Conservation (phyloP, 2,113 vertebrate genomes). For the Chlorocebus sabaeus region DNA sequence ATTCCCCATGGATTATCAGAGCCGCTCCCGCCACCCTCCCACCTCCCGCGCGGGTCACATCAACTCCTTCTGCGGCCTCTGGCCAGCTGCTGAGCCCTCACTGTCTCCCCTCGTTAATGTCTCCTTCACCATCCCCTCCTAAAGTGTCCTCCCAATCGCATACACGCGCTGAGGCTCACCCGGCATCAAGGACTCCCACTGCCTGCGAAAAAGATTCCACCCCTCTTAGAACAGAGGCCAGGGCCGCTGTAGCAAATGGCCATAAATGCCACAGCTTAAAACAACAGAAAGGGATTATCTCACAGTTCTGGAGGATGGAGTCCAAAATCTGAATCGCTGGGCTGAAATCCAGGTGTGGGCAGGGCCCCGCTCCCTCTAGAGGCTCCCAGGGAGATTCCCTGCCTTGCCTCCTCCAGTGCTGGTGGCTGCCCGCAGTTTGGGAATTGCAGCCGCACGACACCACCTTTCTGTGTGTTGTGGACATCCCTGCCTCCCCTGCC, state of each 20-base stretch:
- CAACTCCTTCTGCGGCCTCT: background rate
- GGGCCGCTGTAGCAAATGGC: background rate
- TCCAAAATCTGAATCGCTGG: background rate
- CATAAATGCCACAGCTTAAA: no score
- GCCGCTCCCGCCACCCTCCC: accelerated
- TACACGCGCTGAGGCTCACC: accelerated
- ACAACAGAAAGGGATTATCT: background rate
- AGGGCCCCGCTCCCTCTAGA: background rate
- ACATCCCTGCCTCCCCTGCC: background rate
- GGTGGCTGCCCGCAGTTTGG: accelerated
- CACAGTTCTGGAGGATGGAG: background rate
- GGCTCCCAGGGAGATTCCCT: accelerated
- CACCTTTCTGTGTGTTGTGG: background rate
- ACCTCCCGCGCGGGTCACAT: background rate
- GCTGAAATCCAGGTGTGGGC: no score
- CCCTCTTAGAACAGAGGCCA: background rate
- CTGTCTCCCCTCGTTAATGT: background rate
- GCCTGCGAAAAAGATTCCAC: background rate
- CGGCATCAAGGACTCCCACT: background rate
- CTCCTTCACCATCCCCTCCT: background rate
- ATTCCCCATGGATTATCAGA: accelerated
- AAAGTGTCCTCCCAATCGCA: accelerated
- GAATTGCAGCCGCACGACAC: no score
- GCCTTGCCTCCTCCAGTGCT: background rate
- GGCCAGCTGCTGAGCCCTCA: background rate